These are phyloP conservation scores for Podarcis siculus DNA, from an alignment of 2,797 vertebrate species.

Conservation along the genomic window DNA sequence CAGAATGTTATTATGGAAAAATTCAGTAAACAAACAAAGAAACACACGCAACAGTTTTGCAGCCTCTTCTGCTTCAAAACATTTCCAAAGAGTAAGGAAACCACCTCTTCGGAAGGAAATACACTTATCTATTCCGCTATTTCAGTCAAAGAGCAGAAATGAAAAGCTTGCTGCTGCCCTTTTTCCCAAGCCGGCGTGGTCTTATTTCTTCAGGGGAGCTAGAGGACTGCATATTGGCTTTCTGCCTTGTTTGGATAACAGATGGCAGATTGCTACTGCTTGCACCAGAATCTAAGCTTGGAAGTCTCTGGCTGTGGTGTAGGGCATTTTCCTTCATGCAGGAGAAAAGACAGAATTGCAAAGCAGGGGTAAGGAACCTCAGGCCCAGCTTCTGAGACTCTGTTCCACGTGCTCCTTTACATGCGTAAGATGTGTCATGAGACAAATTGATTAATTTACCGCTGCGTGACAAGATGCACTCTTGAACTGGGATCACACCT, in stretches of 20 bases:
- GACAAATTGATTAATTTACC: too few relatives aligned
- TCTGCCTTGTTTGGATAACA: slow-evolving; percentile 21
- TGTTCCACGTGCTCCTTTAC: too few relatives aligned
- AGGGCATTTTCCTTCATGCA: too few relatives aligned
- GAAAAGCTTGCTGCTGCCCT: not conserved
- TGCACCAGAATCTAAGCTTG: not conserved
- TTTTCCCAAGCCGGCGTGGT: not conserved
- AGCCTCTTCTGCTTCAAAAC: not conserved
- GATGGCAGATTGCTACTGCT: not conserved
- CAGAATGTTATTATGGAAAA: too few relatives aligned
- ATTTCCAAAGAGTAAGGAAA: not conserved
- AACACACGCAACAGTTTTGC: not conserved
- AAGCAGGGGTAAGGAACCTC: too few relatives aligned
- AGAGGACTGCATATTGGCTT: not conserved
- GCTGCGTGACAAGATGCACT: too few relatives aligned
- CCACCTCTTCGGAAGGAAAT: not conserved
- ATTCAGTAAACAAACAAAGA: too few relatives aligned
- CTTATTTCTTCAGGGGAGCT: not conserved
- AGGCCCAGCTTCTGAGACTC: too few relatives aligned
- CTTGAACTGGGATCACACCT: too few relatives aligned
- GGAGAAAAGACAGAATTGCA: too few relatives aligned
- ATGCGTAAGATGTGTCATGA: too few relatives aligned
- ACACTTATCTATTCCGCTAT: not conserved
- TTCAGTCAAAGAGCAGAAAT: not conserved
- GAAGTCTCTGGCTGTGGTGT: not conserved